Conservation (phyloP, 2,113 vertebrate genomes). For the Chauna torquata region DNA sequence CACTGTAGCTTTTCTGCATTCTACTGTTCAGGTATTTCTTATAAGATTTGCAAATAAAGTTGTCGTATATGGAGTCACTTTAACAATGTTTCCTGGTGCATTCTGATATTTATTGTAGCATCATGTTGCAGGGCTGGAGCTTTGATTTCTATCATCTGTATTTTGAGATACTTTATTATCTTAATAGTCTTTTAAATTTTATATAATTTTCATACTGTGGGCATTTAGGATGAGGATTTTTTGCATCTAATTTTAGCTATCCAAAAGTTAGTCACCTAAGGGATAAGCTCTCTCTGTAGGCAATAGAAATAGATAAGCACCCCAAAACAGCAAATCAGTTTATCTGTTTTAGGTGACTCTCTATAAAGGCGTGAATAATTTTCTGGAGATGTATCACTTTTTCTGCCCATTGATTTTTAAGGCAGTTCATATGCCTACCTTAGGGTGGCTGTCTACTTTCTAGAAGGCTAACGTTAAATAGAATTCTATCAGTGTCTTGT, state of each 20-base stretch:
- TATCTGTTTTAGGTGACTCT: neutral
- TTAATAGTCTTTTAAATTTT: neutral
- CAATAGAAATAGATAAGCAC: neutral
- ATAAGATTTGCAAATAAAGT: neutral
- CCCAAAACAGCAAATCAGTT: neutral
- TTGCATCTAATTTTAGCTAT: neutral
- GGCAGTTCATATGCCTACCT: neutral
- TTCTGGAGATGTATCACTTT: neutral
- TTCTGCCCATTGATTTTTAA: neutral
- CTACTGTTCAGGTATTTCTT: slow-evolving; percentile 78
- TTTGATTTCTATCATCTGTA: neutral
- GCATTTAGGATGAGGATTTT: neutral
- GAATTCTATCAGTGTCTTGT: neutral
- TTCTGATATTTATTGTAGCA: neutral
- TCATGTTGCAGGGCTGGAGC: neutral
- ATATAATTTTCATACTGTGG: neutral
- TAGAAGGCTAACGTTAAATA: neutral
- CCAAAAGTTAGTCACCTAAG: neutral
- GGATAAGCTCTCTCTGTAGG: neutral
- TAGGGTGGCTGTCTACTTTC: neutral
- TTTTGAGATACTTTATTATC: neutral
- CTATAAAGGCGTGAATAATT: neutral
- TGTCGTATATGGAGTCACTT: neutral
- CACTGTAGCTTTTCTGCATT: slow-evolving; percentile 80
- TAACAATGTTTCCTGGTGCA: neutral